Conservation (phyloP, 2,797 vertebrate species). For the Tangara arthus region DNA sequence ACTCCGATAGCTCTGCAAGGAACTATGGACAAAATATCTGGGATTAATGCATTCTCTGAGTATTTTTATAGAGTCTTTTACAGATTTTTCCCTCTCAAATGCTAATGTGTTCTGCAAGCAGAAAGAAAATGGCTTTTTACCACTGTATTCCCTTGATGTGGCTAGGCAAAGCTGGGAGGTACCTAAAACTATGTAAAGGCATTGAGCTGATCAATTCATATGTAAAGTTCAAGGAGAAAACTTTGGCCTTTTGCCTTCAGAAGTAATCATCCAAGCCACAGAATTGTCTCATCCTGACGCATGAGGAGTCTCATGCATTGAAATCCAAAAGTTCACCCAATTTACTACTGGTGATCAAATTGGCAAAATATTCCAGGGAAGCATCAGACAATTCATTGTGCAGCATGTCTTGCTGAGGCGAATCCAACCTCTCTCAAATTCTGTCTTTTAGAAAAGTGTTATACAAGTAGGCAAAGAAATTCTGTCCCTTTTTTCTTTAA, state of each 20-base stretch:
- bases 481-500: neutral
- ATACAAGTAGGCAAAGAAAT: neutral
- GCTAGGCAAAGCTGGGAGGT: constrained; percentile 16
- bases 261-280: constrained; percentile 31
- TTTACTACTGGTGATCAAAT: constrained; percentile 11
- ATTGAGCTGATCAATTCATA: constrained; percentile 41
- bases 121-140: constrained; percentile 32
- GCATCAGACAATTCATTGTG: neutral
- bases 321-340: constrained; percentile 49
- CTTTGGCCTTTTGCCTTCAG: constrained; percentile 40
- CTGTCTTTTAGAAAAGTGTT: neutral
- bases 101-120: constrained; percentile 25
- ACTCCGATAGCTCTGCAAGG: neutral
- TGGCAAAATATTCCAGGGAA: neutral
- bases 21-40: constrained; percentile 39
- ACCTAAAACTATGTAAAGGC: constrained; percentile 49
- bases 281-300: constrained; percentile 25
- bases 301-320: neutral
- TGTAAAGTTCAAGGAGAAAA: constrained; percentile 62
- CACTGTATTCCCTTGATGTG: constrained; percentile 17
- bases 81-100: constrained; percentile 46
- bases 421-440: neutral
- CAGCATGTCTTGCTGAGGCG: neutral
- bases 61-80: constrained; percentile 36
- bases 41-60: constrained; percentile 57